Percentiles rank a stretch among this genome's conserved stretches.
Evolutionary conservation across 2,888 invertebrate species (phyloP).

Genomic region (Trachelus iudaicus): DNA sequence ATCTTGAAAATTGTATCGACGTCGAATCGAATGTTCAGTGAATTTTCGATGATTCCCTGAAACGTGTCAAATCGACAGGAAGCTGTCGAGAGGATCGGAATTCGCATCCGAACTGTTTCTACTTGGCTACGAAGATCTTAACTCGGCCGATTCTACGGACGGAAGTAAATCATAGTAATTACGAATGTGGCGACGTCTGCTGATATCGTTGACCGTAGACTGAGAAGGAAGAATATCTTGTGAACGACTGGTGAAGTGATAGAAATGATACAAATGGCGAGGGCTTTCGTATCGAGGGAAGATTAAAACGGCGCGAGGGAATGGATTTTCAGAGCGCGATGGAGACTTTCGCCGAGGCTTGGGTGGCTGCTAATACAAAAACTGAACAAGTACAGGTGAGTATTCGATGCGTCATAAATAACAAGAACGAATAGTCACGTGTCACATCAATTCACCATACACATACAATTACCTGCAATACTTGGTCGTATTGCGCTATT

Average conservation of each 20-base stretch:
- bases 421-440: slow-evolving; percentile 9
- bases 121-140: background rate
- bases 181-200: background rate
- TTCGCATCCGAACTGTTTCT: background rate
- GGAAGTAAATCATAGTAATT: background rate
- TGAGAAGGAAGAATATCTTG: background rate
- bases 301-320: slow-evolving; percentile 45
- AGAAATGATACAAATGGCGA: slow-evolving; percentile 36
- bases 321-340: slow-evolving; percentile 99
- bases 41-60: background rate
- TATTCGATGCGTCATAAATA: slow-evolving; percentile 14
- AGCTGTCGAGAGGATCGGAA: background rate
- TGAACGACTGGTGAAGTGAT: background rate
- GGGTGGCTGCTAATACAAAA: slow-evolving; percentile 92
- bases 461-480: background rate
- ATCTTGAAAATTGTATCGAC: background rate
- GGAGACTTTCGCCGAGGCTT: slow-evolving; percentile 98
- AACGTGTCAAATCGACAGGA: background rate
- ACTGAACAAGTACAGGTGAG: slow-evolving; percentile 63
- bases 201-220: background rate
- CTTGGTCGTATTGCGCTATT: too few relatives aligned
- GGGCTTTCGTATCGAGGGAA: slow-evolving; percentile 40
- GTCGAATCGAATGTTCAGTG: background rate
- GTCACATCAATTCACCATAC: background rate
- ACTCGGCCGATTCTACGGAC: background rate